Conservation (phyloP, 2,113 vertebrate species). For the Scatophagus argus region DNA sequence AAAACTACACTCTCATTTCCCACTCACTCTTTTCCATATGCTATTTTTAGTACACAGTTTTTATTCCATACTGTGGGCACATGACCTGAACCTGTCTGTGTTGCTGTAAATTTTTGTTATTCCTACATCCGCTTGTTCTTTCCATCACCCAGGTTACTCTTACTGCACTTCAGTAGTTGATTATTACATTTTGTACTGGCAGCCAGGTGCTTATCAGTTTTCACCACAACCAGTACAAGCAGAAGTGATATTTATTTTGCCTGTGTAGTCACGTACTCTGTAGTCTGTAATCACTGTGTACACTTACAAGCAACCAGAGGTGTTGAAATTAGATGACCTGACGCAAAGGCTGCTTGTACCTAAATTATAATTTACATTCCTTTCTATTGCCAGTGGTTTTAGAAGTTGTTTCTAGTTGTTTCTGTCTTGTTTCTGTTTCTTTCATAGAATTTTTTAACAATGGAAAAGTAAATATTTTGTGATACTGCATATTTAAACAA, state of each 20-base stretch:
- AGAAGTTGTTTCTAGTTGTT: rapidly evolving
- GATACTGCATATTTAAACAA: background rate
- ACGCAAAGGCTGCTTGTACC: background rate
- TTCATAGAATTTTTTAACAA: no score
- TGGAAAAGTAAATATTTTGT: background rate
- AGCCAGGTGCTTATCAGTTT: no score
- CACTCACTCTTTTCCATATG: background rate
- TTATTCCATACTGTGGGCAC: background rate
- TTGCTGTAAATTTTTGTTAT: no score
- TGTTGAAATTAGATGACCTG: background rate
- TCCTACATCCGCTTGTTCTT: no score
- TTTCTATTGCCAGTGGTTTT: background rate
- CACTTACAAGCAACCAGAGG: background rate
- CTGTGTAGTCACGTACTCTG: no score
- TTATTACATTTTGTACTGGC: background rate
- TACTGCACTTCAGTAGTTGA: no score
- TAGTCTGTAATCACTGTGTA: background rate
- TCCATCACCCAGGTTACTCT: no score
- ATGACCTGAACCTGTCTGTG: no score
- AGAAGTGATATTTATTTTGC: no score
- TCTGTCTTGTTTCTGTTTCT: no score
- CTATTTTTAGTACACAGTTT: background rate
- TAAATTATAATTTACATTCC: background rate
- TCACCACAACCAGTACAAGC: background rate
- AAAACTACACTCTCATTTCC: no score